Conservation (phyloP, 1,140 invertebrate species). For the Atta cephalotes region DNA sequence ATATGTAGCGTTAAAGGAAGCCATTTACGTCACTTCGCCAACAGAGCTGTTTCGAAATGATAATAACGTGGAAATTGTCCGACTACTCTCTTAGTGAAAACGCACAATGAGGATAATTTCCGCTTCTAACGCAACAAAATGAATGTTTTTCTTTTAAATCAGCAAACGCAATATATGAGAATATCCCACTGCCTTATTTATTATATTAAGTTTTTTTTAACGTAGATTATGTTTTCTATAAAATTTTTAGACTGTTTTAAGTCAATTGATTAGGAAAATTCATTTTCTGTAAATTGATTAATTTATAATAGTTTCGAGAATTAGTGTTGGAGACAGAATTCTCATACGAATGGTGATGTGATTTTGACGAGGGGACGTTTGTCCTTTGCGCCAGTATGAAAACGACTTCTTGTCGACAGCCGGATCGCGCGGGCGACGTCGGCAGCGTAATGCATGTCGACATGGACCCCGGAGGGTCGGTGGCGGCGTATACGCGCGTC, state of each 20-base stretch:
- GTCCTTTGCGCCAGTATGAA: neutral
- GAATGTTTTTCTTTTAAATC: neutral
- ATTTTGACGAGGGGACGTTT: constrained; percentile 8
- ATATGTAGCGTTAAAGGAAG: constrained; percentile 48
- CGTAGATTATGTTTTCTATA: neutral
- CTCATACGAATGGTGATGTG: neutral
- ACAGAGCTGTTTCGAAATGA: constrained; percentile 35
- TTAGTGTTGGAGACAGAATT: neutral
- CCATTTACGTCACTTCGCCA: constrained; percentile 48
- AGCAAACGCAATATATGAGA: neutral
- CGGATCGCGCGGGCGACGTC: constrained; percentile 27
- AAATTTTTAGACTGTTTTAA: constrained; percentile 24
- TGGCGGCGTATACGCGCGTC: constrained; percentile 26
- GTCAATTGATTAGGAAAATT: neutral
- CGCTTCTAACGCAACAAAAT: neutral
- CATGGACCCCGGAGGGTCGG: constrained; percentile 30
- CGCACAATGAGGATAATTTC: constrained; percentile 38
- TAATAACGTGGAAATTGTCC: constrained; percentile 32
- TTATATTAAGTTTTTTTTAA: neutral
- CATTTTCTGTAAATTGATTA: neutral
- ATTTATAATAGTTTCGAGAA: constrained; percentile 6
- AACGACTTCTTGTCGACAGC: constrained; percentile 50
- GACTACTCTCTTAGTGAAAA: constrained; percentile 33
- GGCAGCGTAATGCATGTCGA: constrained; percentile 58
- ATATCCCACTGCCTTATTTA: neutral